Evolutionary conservation across 2,888 invertebrate genomes (phyloP).

Genomic region (Andrena praecox): DNA sequence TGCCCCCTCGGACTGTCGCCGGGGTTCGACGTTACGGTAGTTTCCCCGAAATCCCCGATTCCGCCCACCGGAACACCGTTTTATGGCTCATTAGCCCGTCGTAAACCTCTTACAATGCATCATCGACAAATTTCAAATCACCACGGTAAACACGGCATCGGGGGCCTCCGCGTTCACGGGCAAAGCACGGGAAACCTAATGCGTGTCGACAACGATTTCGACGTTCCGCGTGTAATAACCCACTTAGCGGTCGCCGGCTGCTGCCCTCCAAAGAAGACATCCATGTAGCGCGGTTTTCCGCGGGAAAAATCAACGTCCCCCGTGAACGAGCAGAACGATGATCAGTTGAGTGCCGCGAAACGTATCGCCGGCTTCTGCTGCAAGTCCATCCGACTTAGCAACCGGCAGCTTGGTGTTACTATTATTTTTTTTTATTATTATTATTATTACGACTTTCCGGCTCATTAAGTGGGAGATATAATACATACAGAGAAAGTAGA

Average conservation of each 20-base stretch:
- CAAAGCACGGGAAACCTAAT: not conserved
- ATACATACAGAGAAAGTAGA: no score
- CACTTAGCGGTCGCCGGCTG: slow-evolving; percentile 34
- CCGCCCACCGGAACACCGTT: not conserved
- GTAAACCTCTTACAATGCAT: slow-evolving; percentile 47
- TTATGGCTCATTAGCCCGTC: slow-evolving; percentile 39
- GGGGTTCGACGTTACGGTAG: not conserved
- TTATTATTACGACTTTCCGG: no score
- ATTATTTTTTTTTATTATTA: no score
- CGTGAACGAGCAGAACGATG: slow-evolving; percentile 9
- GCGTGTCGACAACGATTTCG: slow-evolving; percentile 9
- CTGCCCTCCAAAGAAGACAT: not conserved
- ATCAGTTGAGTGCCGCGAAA: no score
- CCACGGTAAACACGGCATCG: slow-evolving; percentile 32
- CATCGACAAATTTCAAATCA: slow-evolving; percentile 37
- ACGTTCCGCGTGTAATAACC: slow-evolving; percentile 36
- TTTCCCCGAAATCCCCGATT: slow-evolving; percentile 19
- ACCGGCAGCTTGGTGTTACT: no score
- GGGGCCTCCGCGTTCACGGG: not conserved
- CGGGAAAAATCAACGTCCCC: slow-evolving; percentile 18
- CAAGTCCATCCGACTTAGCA: no score
- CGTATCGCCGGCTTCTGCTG: no score
- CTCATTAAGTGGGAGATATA: no score
- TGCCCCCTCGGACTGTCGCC: not conserved
- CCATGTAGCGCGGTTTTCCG: slow-evolving; percentile 10